Evolutionary conservation across 1,140 invertebrate species (phyloP).

Genomic region (Brachionus paranguensis): DNA sequence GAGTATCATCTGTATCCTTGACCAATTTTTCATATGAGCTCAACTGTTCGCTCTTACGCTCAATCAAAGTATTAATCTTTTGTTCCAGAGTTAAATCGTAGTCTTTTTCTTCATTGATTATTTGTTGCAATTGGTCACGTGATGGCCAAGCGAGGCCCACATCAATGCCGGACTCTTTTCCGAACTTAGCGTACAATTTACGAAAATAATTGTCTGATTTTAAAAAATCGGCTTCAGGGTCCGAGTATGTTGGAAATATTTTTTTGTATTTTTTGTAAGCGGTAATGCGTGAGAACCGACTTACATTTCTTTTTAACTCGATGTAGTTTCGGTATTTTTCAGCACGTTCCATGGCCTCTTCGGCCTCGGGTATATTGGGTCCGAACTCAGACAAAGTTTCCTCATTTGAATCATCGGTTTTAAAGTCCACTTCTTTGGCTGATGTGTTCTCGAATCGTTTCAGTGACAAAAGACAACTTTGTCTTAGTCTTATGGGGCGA

Average conservation of each 20-base stretch:
- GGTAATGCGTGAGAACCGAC: not conserved
- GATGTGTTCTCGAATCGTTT: not conserved
- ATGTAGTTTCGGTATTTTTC: not conserved
- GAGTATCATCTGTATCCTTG: not conserved
- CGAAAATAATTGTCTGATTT: not conserved
- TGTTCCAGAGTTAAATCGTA: constrained; percentile 33
- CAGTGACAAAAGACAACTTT: not conserved
- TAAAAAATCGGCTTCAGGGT: not conserved
- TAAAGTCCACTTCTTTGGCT: not conserved
- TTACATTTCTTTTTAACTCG: not conserved
- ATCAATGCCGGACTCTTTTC: constrained; percentile 12
- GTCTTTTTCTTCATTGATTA: constrained; percentile 16
- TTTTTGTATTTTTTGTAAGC: not conserved
- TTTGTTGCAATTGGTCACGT: not conserved
- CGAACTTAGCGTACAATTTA: not conserved
- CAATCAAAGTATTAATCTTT: not conserved
- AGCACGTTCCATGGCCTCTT: constrained; percentile 15
- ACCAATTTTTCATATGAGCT: constrained; percentile 23
- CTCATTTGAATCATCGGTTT: not conserved
- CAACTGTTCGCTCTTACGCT: not conserved
- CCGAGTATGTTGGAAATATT: not conserved
- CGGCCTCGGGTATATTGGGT: constrained; percentile 35
- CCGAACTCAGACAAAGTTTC: not conserved
- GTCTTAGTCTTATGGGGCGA: not conserved
- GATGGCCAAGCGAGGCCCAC: not conserved